A percentile compares a stretch with the other conserved stretches of the same genome.
Evolutionary conservation across 2,888 invertebrate species (phyloP).

Genomic region (Autographa gamma): DNA sequence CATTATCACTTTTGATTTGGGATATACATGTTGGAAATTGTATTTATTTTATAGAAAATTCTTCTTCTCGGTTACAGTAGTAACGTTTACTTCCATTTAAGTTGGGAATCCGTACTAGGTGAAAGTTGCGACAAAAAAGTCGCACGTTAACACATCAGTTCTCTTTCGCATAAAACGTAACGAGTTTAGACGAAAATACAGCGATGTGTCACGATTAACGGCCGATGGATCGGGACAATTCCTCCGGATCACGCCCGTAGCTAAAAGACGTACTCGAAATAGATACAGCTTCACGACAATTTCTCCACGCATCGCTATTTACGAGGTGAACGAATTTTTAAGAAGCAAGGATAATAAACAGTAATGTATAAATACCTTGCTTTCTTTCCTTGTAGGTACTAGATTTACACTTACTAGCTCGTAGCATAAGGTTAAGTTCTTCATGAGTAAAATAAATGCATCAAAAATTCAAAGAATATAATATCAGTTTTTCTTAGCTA

Average conservation of each 20-base stretch:
- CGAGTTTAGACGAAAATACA: constrained; percentile 68
- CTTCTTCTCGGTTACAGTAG: too few relatives aligned
- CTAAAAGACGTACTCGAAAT: constrained; percentile 48
- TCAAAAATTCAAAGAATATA: too few relatives aligned
- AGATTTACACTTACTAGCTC: too few relatives aligned
- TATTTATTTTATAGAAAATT: too few relatives aligned
- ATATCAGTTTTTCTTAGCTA: too few relatives aligned
- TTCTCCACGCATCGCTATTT: constrained; percentile 42
- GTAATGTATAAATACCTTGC: neutral
- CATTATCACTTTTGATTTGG: too few relatives aligned
- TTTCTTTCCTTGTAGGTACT: neutral
- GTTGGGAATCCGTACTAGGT: neutral
- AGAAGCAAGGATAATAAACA: neutral
- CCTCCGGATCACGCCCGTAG: constrained; percentile 39
- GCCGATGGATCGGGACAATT: constrained; percentile 56
- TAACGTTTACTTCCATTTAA: neutral
- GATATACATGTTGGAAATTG: too few relatives aligned
- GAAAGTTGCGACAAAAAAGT: constrained; percentile 41
- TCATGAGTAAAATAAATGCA: too few relatives aligned
- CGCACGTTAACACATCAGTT: constrained; percentile 36
- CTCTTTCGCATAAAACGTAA: constrained; percentile 62
- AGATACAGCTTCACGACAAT: constrained; percentile 38
- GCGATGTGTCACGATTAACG: constrained; percentile 71
- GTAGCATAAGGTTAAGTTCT: too few relatives aligned
- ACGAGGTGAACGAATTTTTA: constrained; percentile 22